Base-by-base conservation (phyloP, 2,888 invertebrate species). In the Pachydiplax longipennis region DNA sequence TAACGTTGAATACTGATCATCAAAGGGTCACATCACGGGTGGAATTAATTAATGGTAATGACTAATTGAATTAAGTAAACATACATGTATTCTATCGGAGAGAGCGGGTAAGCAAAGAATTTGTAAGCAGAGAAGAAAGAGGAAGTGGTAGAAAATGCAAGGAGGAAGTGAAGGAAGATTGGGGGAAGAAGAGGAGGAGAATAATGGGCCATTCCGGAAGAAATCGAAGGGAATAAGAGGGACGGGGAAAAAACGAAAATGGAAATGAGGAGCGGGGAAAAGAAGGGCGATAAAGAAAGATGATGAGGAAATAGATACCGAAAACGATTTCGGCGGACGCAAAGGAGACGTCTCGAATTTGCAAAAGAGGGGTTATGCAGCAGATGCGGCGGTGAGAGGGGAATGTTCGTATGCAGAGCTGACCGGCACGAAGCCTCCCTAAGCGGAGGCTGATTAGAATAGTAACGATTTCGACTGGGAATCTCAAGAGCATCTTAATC, bases 391-490 rank as follows among this genome's bases (percentile, higher is more conserved):
- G 91, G 90, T 10, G 90, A 90, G 90, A 91, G 80, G 90, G 82
- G 90, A 44, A 10, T 91, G 91, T 87, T 87, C 87, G 87, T 87
- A 87, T 87, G 87, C 87, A 87, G 87, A 61, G 87, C 87, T 87
- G 87, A 87, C 87, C 87, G 87, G 58, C 61, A 61, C 87, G 61
- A 22, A 13, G 87, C 61, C 87, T 37, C 87, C 87, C 87, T 87
- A 83, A 83, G 58, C 83, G 83, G 87, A 87, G 58, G 87, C 87
- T 87, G 87, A 87, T 87, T 87, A 87, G 87, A 87, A 87, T 87
- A 87, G 87, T 87, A 87, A 87, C 87, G 87, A 87, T 87, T 61
- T 31, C 58, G 35, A 37, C 25, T 87, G 12, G 61, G 37, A 87
- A 87, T 87, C 87, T 87, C 87, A 87, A 31, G 87, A 87, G 37